Conservation (phyloP, 2,888 invertebrate species). For the Leucophenga montana region DNA sequence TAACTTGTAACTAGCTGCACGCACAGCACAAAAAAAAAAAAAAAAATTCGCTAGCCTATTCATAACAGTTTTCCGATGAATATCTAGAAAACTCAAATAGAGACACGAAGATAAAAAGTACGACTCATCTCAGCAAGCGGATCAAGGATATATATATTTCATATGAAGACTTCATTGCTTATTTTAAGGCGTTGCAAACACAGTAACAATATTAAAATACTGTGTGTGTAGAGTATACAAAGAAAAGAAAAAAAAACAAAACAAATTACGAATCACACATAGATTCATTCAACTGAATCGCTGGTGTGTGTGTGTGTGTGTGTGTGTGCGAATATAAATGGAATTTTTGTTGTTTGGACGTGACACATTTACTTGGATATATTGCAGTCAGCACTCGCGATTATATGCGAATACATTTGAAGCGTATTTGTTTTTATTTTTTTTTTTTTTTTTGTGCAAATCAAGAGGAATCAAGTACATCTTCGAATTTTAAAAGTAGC, state of each 20-base stretch:
- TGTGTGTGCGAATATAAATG: slow-evolving; percentile 63
- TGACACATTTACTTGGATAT: slow-evolving; percentile 66
- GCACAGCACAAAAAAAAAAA: no score
- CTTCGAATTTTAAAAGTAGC: no score
- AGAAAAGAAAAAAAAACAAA: neutral
- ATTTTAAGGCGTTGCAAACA: neutral
- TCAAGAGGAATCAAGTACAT: no score
- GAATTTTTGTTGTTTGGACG: slow-evolving; percentile 67
- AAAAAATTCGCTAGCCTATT: no score
- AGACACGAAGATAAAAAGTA: no score
- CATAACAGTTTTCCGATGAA: no score
- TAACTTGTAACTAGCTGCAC: no score
- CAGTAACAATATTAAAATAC: neutral
- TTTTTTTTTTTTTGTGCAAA: neutral
- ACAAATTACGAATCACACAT: neutral
- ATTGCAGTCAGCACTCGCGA: slow-evolving; percentile 46
- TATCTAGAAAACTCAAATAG: no score
- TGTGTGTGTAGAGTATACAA: no score
- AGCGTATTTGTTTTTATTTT: no score
- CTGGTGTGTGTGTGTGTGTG: slow-evolving; percentile 4
- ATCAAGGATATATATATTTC: no score
- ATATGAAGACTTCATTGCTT: slow-evolving; percentile 19
- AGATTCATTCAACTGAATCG: neutral
- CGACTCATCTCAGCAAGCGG: no score
- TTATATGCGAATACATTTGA: slow-evolving; percentile 4